These are phyloP conservation scores for Drosophila helvetica DNA, from an alignment of 2,888 invertebrate species.

Conservation along the genomic window DNA sequence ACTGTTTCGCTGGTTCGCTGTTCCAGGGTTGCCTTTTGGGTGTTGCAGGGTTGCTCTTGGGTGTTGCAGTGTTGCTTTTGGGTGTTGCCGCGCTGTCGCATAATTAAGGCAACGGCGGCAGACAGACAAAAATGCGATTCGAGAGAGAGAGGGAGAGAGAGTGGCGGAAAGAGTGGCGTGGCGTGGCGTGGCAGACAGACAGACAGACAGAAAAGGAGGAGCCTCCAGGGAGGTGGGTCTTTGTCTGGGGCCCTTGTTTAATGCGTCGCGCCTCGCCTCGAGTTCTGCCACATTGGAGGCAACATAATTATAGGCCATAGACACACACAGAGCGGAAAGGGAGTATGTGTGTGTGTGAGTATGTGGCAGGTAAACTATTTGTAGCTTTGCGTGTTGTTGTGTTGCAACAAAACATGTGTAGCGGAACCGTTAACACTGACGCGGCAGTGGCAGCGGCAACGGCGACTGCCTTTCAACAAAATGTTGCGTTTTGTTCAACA, in stretches of 20 bases:
- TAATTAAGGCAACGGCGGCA: constrained; percentile 57
- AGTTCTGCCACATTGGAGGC: constrained; percentile 39
- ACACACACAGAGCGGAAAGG: constrained; percentile 4
- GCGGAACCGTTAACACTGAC: constrained; percentile 56
- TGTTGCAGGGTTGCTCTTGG: constrained; percentile 3
- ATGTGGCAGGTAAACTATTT: constrained; percentile 40
- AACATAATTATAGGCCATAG: constrained; percentile 64
- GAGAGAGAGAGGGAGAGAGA: neutral
- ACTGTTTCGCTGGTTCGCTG: constrained; percentile 12
- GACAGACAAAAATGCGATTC: constrained; percentile 34
- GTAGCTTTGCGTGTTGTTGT: constrained; percentile 56
- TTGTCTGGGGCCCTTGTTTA: constrained; percentile 59
- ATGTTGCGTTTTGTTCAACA: constrained; percentile 64
- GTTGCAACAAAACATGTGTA: constrained; percentile 39
- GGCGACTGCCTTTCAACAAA: constrained; percentile 33
- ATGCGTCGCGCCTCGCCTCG: constrained; percentile 57
- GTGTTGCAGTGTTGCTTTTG: constrained; percentile 12
- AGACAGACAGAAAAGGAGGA: neutral
- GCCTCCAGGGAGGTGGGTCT: constrained; percentile 33
- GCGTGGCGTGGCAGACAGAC: neutral
- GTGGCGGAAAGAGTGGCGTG: constrained; percentile 20
- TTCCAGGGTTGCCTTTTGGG: constrained; percentile 1
- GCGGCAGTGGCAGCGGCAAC: constrained; percentile 29
- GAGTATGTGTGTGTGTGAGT: constrained; percentile 26
- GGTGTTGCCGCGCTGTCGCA: constrained; percentile 48